These are phyloP conservation scores for Xanthorhoe spadicearia DNA, from an alignment of 2,888 invertebrate species.

Conservation along the genomic window DNA sequence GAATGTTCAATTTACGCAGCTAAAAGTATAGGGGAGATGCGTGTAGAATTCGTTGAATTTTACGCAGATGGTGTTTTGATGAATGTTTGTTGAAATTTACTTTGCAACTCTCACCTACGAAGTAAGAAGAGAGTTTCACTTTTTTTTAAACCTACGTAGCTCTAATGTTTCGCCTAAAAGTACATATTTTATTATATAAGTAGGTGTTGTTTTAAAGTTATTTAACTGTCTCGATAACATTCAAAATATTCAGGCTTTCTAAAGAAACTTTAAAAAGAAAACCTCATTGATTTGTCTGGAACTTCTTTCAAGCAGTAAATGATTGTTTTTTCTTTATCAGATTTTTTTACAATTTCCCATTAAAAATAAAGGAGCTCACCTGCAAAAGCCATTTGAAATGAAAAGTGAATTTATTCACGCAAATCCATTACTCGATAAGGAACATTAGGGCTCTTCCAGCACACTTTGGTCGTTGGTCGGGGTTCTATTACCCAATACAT, in stretches of 20 bases:
- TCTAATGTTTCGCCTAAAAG: too few species aligned
- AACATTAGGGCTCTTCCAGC: constrained; percentile 41
- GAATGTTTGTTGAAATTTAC: not conserved
- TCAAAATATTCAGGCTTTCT: too few species aligned
- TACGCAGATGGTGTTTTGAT: not conserved
- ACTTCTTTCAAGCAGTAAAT: too few species aligned
- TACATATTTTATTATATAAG: not conserved
- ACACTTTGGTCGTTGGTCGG: constrained; percentile 37
- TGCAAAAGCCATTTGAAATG: constrained; percentile 18
- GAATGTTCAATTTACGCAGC: constrained; percentile 64
- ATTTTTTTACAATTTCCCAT: constrained; percentile 15
- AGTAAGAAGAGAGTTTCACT: not conserved
- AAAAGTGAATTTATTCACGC: constrained; percentile 28
- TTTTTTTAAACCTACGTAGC: too few species aligned
- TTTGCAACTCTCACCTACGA: not conserved
- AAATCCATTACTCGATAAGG: constrained; percentile 39
- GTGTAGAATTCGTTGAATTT: constrained; percentile 3
- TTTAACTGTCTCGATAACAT: too few species aligned
- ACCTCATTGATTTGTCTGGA: too few species aligned
- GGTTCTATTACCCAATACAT: constrained; percentile 65
- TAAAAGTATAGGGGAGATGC: constrained; percentile 37
- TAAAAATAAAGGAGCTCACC: constrained; percentile 13
- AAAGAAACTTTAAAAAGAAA: too few species aligned
- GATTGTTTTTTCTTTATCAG: not conserved
- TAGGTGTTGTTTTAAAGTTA: too few species aligned